Base-by-base conservation (phyloP, 2,888 invertebrate species). In the Epirrita christyi region DNA sequence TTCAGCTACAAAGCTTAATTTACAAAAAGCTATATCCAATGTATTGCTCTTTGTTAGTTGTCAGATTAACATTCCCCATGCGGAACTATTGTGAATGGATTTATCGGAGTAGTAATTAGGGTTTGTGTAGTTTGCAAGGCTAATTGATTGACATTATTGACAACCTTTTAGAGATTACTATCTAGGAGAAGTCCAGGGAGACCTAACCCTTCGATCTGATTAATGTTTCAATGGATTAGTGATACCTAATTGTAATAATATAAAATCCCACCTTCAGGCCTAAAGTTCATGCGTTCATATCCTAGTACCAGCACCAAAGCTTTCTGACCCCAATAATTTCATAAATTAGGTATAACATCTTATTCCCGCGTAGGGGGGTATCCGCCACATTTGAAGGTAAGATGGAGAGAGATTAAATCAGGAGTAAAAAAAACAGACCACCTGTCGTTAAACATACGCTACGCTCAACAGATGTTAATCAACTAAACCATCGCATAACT, bases 51-150 rank as follows among this genome's bases (percentile, higher is more conserved):
- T 75, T 78, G 80, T 81, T 78, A 69, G 73, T 71, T 81, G 81
- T 81, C 81, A 76, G 82, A 81, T 82, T 81, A 81, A 72, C 75
- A 71, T 62, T 78, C 81, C 78, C 68, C 60, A 72, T 74, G 55
- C n/a, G 27, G 49, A 55, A 59, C 56, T 54, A 59, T 58, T 46
- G 43, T 37, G 54, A 56, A 56, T 59, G 51, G 51, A 53, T 56
- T 63, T 59, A 53, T 45, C 14, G 44, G 47, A 14, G 28, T n/a
- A 29, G 36, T 55, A 54, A 55, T 62, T 57, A 51, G 50, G 48
- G 51, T 40, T 47, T 36, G 32, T 53, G 36, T 57, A 44, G 53
- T 59, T 54, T 27, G 32, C 8, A 54, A 32, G 29, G 40, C 51
- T 59, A 55, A 59, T 55, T 59, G 59, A 59, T 52, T 59, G 59